Evolutionary conservation across 2,113 vertebrate species (phyloP).

Genomic region (Cyanoderma ruficeps): DNA sequence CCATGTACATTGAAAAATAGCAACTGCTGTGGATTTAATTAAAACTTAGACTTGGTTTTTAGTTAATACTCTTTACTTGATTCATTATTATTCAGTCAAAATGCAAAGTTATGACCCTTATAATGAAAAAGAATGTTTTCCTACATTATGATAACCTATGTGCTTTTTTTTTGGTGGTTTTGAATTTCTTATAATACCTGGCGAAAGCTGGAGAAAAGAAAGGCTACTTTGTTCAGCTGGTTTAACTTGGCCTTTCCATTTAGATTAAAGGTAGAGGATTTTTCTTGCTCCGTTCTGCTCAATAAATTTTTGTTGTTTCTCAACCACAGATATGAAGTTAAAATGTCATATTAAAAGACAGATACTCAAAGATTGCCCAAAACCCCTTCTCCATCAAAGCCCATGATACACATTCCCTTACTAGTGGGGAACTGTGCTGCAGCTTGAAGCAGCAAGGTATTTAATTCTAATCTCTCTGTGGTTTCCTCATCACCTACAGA

Average conservation of each 20-base stretch:
- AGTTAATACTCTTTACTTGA: conserved; percentile 33
- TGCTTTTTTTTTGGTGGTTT: not conserved
- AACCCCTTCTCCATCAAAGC: not conserved
- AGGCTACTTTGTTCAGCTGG: not conserved
- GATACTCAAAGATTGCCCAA: not conserved
- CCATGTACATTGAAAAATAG: conserved; percentile 28
- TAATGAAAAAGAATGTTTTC: not conserved
- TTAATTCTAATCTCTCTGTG: not conserved
- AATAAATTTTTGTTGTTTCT: not conserved
- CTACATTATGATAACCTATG: not conserved
- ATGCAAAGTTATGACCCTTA: not conserved
- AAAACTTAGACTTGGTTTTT: conserved; percentile 45
- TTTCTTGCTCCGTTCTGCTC: not conserved
- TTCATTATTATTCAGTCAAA: conserved; percentile 45
- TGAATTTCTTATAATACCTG: not conserved
- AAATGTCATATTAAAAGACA: not conserved
- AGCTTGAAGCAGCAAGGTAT: not conserved
- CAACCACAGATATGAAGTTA: not conserved
- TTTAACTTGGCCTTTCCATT: not conserved
- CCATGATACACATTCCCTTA: not conserved
- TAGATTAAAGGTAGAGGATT: not conserved
- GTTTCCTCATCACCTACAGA: not conserved
- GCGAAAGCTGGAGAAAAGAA: not conserved
- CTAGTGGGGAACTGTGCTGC: not conserved
- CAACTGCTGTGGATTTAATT: conserved; percentile 57